Evolutionary conservation across 2,888 invertebrate genomes (phyloP), one percentile per base, ranked within the genome.

Genomic region (Dryobota labecula): DNA sequence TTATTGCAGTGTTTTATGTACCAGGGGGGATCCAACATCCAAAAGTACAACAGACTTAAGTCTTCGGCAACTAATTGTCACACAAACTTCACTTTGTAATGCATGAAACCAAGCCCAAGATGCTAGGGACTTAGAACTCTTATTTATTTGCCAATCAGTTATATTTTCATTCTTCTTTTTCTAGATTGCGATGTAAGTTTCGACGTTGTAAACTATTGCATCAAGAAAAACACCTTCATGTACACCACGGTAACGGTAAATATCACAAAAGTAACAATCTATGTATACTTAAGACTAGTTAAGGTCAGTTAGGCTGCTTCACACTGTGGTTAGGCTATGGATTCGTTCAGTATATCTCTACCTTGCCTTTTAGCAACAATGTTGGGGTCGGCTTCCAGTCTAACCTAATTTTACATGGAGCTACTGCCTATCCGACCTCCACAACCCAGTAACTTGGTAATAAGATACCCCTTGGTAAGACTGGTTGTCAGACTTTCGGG

Each of bases 141-240:
- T n/a, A n/a, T n/a, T n/a, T n/a, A 20, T 43, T 64, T 27, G 1
- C 8, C 24, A 41, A 62, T 27, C 13, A 24, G 13, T 71, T 24
- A 2, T 13, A 41, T 6, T 33, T 20, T 27, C 2, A 13, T 47
- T 58, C 9, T 30, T 54, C 0, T 36, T 60, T 33, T 70, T 81
- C 15, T 68, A 84, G 87, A 80, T 56, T 57, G 58, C 1, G 87
- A 89, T 38, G 63, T 57, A 8, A 86, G 84, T 74, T 89, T 88
- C 43, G 58, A 84, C 4, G 79, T 93, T 8, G 60, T 75, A 6
- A 90, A 91, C 67, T 64, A 45, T 20, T 94, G 94, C 72, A 49
- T 2, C n/a, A 70, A 80, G 18, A 81, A 83, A 9, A 70, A 71
- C 6, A 67, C 62, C 30, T 54, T 68, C 27, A 75, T 38, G 27